These are phyloP conservation scores for Heteronetta atricapilla DNA, from an alignment of 2,113 vertebrate species.

Conservation along the genomic window DNA sequence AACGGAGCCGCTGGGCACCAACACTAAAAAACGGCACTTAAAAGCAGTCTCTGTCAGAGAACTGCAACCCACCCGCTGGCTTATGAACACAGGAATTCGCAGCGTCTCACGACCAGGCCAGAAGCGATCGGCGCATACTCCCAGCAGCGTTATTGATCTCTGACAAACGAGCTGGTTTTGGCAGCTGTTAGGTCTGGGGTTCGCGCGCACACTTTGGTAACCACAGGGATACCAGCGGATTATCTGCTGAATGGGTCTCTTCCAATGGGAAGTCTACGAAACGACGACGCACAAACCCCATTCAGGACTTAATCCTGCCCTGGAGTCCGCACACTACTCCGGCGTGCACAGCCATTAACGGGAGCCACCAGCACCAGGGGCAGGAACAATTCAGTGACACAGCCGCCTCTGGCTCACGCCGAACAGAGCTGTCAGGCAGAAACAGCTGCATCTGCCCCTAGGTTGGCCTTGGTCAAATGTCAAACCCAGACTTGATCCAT, in stretches of 20 bases:
- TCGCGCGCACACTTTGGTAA: not conserved
- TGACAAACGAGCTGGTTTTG: not conserved
- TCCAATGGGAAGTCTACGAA: slow-evolving; percentile 29
- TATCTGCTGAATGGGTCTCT: slow-evolving; percentile 29
- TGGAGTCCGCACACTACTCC: not conserved
- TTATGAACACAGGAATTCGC: not conserved
- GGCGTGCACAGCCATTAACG: not conserved
- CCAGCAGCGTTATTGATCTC: not conserved
- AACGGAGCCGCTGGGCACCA: not conserved
- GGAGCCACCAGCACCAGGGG: not conserved
- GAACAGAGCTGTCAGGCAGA: not conserved
- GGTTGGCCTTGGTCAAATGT: not conserved
- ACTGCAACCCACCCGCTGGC: not conserved
- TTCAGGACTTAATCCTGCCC: slow-evolving; percentile 27
- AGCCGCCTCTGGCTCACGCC: not conserved
- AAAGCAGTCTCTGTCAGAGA: not conserved
- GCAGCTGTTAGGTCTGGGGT: not conserved
- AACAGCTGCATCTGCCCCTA: slow-evolving; percentile 8
- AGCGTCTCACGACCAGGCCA: not conserved
- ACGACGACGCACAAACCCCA: slow-evolving; percentile 48
- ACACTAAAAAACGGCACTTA: not conserved
- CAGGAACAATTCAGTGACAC: not conserved
- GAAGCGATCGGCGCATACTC: rapidly evolving
- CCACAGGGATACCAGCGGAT: slow-evolving; percentile 11
- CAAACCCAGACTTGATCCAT: slow-evolving; percentile 20